phyloP scores from a whole-genome alignment of 64 coral and sea anemone genomes.

The Actinia equina region DNA sequence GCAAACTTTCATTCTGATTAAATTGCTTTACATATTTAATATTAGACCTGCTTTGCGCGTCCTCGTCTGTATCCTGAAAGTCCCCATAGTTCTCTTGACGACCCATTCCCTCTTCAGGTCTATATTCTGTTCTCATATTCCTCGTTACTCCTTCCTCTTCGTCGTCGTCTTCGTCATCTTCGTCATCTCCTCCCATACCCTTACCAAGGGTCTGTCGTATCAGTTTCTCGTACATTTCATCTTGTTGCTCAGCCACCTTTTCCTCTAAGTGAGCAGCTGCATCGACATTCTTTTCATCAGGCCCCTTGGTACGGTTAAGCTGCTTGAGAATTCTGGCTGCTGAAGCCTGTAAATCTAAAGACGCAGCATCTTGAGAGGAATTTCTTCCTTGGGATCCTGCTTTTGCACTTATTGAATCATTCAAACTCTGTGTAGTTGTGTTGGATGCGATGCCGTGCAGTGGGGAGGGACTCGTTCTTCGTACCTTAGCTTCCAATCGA shows the following conservation, averaged over 20 bases:
- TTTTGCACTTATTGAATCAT: neutral
- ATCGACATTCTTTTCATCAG: slow-evolving; percentile 59
- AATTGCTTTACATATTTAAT: neutral
- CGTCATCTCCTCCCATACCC: slow-evolving; percentile 14
- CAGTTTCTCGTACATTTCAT: slow-evolving; percentile 77
- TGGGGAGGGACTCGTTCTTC: neutral
- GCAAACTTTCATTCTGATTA: neutral
- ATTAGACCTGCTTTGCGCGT: slow-evolving; percentile 42
- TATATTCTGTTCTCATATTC: no score
- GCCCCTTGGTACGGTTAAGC: slow-evolving; percentile 8
- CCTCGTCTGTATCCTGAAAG: slow-evolving; percentile 86
- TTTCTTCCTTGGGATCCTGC: neutral
- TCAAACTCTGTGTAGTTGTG: neutral
- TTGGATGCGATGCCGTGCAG: neutral
- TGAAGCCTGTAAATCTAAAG: neutral
- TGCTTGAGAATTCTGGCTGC: neutral
- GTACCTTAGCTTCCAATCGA: neutral
- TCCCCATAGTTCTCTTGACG: slow-evolving; percentile 78
- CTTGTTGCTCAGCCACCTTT: slow-evolving; percentile 85
- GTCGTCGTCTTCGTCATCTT: slow-evolving; percentile 48
- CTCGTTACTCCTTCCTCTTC: slow-evolving; percentile 11
- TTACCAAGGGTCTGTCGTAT: slow-evolving; percentile 50
- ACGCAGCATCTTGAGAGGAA: neutral
- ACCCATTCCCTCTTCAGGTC: slow-evolving; percentile 12
- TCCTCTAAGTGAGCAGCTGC: slow-evolving; percentile 89